Conservation (phyloP, 2,888 invertebrate species). For the Archips xylosteana region DNA sequence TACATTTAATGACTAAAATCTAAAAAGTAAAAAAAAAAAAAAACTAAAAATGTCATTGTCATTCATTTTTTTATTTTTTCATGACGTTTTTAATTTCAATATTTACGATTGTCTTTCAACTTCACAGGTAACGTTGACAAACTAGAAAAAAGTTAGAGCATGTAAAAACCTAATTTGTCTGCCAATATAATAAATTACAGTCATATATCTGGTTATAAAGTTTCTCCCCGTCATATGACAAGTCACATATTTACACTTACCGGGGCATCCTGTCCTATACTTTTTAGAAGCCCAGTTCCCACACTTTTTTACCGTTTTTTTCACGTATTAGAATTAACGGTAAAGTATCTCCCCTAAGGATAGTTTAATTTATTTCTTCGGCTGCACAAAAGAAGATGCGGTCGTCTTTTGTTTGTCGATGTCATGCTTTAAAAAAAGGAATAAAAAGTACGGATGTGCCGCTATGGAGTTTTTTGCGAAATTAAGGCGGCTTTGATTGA, state of each 20-base stretch:
- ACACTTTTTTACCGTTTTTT: constrained; percentile 76
- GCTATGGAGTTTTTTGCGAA: constrained; percentile 46
- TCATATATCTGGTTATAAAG: constrained; percentile 70
- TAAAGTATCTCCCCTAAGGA: constrained; percentile 81
- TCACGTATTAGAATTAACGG: constrained; percentile 81
- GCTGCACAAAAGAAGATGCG: constrained; percentile 76
- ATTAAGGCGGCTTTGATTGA: constrained; percentile 26
- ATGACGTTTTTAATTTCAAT: background rate
- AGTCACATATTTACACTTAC: constrained; percentile 79
- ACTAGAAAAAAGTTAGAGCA: background rate
- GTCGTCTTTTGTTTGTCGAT: constrained; percentile 72
- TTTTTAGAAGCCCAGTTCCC: constrained; percentile 76
- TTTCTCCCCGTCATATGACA: constrained; percentile 62
- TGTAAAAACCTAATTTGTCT: constrained; percentile 23
- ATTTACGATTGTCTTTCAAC: background rate
- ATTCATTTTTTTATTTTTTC: background rate
- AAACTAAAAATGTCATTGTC: no score
- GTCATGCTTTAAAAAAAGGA: constrained; percentile 54
- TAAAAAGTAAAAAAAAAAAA: no score
- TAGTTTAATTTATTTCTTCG: constrained; percentile 82
- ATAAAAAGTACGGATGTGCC: constrained; percentile 59
- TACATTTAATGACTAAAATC: background rate
- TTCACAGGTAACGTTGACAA: background rate
- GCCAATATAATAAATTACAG: constrained; percentile 39
- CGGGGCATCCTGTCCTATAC: constrained; percentile 72